Evolutionary conservation across 2,888 invertebrate species (phyloP).

Genomic region (Hypercompe scribonia): DNA sequence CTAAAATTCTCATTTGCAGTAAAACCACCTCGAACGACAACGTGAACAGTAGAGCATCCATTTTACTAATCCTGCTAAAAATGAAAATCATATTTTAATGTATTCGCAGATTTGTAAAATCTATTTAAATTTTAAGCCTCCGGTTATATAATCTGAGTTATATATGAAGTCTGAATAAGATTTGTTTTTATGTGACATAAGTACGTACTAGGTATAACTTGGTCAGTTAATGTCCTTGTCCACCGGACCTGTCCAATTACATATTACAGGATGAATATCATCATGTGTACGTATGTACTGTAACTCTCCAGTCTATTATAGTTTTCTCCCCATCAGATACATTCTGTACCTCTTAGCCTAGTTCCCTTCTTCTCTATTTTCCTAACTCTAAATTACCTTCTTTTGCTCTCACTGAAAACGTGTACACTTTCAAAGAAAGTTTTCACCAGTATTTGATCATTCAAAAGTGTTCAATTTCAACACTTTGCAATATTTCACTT

Average conservation of each 20-base stretch:
- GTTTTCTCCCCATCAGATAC: too few relatives aligned
- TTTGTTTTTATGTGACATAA: background rate
- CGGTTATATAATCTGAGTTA: background rate
- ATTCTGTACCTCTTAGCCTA: background rate
- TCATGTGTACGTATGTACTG: too few relatives aligned
- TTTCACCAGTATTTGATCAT: background rate
- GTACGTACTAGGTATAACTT: background rate
- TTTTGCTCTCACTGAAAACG: background rate
- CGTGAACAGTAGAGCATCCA: slow-evolving; percentile 76
- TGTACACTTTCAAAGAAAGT: background rate
- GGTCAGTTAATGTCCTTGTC: background rate
- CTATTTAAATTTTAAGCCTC: slow-evolving; percentile 5
- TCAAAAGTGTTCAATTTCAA: background rate
- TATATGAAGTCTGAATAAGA: background rate
- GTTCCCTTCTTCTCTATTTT: background rate
- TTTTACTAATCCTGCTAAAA: slow-evolving; percentile 57
- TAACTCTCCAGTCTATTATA: background rate
- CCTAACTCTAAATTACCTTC: background rate
- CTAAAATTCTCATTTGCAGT: slow-evolving; percentile 72
- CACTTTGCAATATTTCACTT: background rate
- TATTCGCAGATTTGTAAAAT: slow-evolving; percentile 13
- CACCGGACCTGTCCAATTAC: background rate
- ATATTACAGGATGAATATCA: background rate
- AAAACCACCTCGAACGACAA: slow-evolving; percentile 74
- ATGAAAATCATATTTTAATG: slow-evolving; percentile 28